Evolutionary conservation across 2,797 vertebrate genomes (phyloP).

Genomic region (Artibeus jamaicensis): DNA sequence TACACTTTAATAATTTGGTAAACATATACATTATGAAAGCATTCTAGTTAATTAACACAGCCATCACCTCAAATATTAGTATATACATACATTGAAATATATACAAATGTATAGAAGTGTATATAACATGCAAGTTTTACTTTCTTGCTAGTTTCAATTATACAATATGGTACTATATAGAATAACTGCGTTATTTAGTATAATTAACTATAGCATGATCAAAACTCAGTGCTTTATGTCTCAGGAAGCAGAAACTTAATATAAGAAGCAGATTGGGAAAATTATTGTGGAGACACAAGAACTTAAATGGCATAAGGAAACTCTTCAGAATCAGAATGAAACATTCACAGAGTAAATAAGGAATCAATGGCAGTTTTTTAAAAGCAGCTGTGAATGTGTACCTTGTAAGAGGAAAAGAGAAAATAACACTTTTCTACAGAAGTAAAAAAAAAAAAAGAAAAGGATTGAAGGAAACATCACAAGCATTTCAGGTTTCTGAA

Average conservation of each 20-base stretch:
- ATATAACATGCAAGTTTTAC: background rate
- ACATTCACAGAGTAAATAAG: conserved; percentile 83
- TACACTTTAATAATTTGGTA: background rate
- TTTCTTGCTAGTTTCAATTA: background rate
- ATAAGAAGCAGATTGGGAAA: conserved; percentile 90
- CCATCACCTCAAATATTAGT: background rate
- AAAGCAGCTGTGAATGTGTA: conserved; percentile 91
- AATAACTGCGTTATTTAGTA: background rate
- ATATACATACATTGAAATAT: background rate
- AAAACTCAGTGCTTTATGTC: background rate
- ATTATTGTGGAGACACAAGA: conserved; percentile 92
- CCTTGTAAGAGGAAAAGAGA: conserved; percentile 92
- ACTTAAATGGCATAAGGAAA: conserved; percentile 93
- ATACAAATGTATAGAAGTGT: background rate
- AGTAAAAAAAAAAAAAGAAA: conserved; percentile 94
- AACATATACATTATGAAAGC: background rate
- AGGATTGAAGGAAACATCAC: conserved; percentile 91
- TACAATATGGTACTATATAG: background rate
- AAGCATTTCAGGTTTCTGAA: conserved; percentile 88
- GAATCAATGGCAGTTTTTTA: conserved; percentile 85
- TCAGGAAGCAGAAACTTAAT: conserved; percentile 89
- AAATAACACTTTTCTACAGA: conserved; percentile 88
- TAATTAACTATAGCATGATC: background rate
- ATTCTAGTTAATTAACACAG: background rate
- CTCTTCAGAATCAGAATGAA: conserved; percentile 86